phyloP scores from a whole-genome alignment of 2,113 vertebrate genomes.

The Caranx ignobilis region DNA sequence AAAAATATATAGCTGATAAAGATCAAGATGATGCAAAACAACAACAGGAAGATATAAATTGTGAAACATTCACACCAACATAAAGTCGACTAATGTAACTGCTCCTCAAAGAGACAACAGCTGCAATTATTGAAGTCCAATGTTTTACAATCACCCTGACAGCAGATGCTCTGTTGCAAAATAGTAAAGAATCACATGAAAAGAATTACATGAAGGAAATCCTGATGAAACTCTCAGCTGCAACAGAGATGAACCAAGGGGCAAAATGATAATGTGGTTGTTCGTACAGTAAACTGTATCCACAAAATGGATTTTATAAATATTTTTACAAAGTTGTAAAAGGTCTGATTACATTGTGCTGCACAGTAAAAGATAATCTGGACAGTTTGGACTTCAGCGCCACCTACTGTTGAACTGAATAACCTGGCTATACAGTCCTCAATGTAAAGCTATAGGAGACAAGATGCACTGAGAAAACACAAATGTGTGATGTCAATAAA shows the following conservation, averaged over 20 bases:
- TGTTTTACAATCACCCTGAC: conserved; percentile 18
- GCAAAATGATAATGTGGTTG: conserved; percentile 16
- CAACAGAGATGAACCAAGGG: conserved; percentile 12
- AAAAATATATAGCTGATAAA: not conserved
- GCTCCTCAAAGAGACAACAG: not conserved
- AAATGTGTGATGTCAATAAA: not conserved
- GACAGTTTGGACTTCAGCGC: conserved; percentile 55
- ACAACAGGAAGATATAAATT: not conserved
- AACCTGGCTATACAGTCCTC: not conserved
- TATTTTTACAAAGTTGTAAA: not conserved
- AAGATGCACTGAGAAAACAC: not conserved
- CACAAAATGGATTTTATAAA: conserved; percentile 7
- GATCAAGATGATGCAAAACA: not conserved
- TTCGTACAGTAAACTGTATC: not conserved
- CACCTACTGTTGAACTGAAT: conserved; percentile 53
- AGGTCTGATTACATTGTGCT: conserved; percentile 10
- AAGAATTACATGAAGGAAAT: conserved; percentile 29
- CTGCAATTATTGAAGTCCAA: conserved; percentile 10
- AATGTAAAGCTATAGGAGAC: too few relatives aligned
- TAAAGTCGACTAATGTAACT: not conserved
- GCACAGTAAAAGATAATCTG: not conserved
- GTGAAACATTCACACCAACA: not conserved
- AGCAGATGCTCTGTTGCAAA: conserved; percentile 12
- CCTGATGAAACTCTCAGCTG: conserved; percentile 19
- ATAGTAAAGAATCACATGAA: conserved; percentile 23